Conservation (phyloP, 2,797 vertebrate species). For the Macropodus opercularis region DNA sequence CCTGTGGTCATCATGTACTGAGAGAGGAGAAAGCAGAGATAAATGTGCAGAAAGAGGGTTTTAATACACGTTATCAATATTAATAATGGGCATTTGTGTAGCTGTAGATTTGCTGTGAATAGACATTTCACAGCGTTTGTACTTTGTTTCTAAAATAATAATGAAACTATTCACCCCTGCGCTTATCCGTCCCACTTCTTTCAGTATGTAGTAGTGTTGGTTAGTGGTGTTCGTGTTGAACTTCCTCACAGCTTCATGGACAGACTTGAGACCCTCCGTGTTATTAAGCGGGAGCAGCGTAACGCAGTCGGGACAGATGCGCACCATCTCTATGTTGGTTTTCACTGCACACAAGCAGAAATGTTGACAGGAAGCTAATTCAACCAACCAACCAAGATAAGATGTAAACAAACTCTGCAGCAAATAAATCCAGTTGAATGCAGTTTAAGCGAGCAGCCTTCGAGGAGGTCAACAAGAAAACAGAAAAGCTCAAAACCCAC, state of each 20-base stretch:
- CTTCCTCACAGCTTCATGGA: neutral
- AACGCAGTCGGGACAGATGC: conserved; percentile 27
- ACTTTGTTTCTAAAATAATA: neutral
- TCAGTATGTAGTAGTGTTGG: conserved; percentile 13
- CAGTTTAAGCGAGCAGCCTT: too few species aligned
- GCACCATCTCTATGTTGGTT: accelerated
- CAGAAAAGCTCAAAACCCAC: too few species aligned
- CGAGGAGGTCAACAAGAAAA: too few species aligned
- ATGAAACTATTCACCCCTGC: conserved; percentile 8
- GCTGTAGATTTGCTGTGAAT: too few species aligned
- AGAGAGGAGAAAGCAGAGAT: neutral
- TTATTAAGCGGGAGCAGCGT: accelerated
- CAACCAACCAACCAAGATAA: too few species aligned
- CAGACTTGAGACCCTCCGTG: neutral
- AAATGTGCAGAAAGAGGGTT: too few species aligned
- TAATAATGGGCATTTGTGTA: too few species aligned
- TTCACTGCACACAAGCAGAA: conserved; percentile 7
- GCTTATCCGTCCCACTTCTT: conserved; percentile 24
- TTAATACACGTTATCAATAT: too few species aligned
- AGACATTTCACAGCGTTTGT: too few species aligned
- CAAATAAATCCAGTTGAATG: too few species aligned
- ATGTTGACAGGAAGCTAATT: neutral
- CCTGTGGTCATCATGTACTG: accelerated
- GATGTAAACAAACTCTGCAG: too few species aligned
- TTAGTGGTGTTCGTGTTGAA: conserved; percentile 25